Base-by-base conservation (phyloP, 2,797 vertebrate species). In the Distichodus sexfasciatus region DNA sequence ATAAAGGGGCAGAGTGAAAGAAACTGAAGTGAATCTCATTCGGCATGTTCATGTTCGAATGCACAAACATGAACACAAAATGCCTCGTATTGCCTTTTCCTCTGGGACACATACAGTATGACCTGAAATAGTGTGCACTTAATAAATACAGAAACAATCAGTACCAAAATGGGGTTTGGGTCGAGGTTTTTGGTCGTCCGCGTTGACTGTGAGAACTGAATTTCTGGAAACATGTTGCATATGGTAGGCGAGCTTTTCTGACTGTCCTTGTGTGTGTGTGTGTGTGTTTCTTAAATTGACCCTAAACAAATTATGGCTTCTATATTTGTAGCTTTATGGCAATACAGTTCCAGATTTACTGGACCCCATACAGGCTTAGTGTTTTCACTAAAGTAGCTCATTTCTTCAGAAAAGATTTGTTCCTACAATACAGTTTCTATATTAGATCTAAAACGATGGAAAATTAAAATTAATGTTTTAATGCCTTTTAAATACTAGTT, bases 1-100 rank as follows among this genome's bases (percentile, higher is more conserved):
- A 69, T 81, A 78, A 75, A 79, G 81, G 79, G 73, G 79, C 75
- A 85, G 78, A 83, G 79, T 78, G 57, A 77, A 79, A 78, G 46
- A 77, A 74, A 79, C 82, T 79, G 81, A 50, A 76, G 78, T 82
- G 69, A 83, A 81, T 77, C 77, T 80, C 75, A 80, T 78, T 79
- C 69, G 35, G 47, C 78, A 75, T 55, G 69, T 58, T 69, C 66
- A 76, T 23, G 48, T 60, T 63, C 54, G 71, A 66, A 62, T 71
- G 76, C 71, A 76, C 72, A 77, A 50, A 61, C 74, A 50, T 53
- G 43, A 74, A 57, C 55, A 43, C 47, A 54, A 44, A 68, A 43
- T 3, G 7, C 14, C 38, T 12, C 23, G 53, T n/a, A n/a, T n/a
- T n/a, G n/a, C n/a, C n/a, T n/a, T n/a, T n/a, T n/a, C n/a, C n/a